Evolutionary conservation across 2,888 invertebrate genomes (phyloP), one percentile per base, ranked within the genome.

Genomic region (Monochamus alternatus): DNA sequence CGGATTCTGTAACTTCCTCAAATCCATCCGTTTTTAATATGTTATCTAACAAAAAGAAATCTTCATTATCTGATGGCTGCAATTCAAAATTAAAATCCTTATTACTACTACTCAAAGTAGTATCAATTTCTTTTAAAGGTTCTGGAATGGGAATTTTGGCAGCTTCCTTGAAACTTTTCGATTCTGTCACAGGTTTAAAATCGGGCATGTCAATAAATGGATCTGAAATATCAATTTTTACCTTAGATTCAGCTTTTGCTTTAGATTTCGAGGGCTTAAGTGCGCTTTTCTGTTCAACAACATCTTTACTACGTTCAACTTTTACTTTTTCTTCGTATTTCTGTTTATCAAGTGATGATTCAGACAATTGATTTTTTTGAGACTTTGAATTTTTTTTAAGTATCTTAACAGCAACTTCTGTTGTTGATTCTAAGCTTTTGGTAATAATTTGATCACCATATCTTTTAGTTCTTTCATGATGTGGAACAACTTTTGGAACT

Each of bases 401-500:
- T 30, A 83, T 80, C 47, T 80, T 82, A 31, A 84, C 84, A 14
- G 86, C 84, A 2, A 87, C 86, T 75, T 85, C 85, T 0, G 86
- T 86, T 47, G 83, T 84, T 8, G 80, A 66, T 64, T 82, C 82
- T 38, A 85, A 76, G 80, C 84, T 86, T 75, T 83, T 85, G 32
- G 84, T 84, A 66, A 85, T 81, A 59, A 84, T 85, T 60, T 84
- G 80, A 60, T 83, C 83, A 5, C 73, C 76, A 65, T 80, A 79
- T 4, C 75, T 44, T 47, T 73, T 74, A 8, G 62, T 43, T 63
- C 75, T 81, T 38, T 80, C 77, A 9, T 75, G 76, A 78, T 86
- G 87, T 22, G 86, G 80, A 58, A 86, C 74, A 10, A 90, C 86
- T 83, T 90, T 90, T 64, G 91, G 89, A 67, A 90, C 90, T 78